Base-by-base conservation (phyloP, 2,888 invertebrate species). In the Apeira syringaria region DNA sequence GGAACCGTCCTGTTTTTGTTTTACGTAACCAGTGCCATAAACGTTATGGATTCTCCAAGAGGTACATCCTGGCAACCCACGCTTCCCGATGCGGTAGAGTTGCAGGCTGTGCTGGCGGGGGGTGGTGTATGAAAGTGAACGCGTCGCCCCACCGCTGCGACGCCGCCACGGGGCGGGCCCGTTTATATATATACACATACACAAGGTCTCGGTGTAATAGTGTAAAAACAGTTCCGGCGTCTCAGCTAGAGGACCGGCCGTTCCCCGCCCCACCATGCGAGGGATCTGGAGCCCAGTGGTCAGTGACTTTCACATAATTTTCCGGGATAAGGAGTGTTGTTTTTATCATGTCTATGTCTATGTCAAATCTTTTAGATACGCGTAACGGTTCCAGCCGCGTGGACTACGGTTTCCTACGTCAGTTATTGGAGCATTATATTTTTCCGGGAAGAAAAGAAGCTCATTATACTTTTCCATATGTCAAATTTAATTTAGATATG, bases 211-310 rank as follows among this genome's bases (percentile, higher is more conserved):
- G 64, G 70, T 64, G 66, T 70, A 71, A 73, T 77, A 80, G 73
- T 82, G 83, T 81, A 65, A 74, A 74, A 76, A 73, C 68, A 79
- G 83, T 83, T 77, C 76, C 78, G 70, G 70, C 78, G 75, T 64
- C 70, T 74, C 65, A 74, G 74, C 76, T 71, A 57, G 76, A 71
- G 79, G 73, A 76, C 64, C 74, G 71, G 72, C 72, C 74, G 71
- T 71, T 69, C 80, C 82, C 81, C 80, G 76, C 80, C 77, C 76
- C 83, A 86, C 54, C 86, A 92, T 92, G 92, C 86, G 85, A 89
- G 91, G 91, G 91, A 90, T 83, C 86, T 82, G 90, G 91, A 91
- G 90, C 86, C 80, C 80, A 84, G 90, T 90, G 92, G 92, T 92
- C 84, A 92, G 92, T 92, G 78, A 48, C 5, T 35, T 41, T 36